These are phyloP conservation scores for Hydraecia micacea DNA, from an alignment of 2,888 invertebrate species.

Conservation along the genomic window DNA sequence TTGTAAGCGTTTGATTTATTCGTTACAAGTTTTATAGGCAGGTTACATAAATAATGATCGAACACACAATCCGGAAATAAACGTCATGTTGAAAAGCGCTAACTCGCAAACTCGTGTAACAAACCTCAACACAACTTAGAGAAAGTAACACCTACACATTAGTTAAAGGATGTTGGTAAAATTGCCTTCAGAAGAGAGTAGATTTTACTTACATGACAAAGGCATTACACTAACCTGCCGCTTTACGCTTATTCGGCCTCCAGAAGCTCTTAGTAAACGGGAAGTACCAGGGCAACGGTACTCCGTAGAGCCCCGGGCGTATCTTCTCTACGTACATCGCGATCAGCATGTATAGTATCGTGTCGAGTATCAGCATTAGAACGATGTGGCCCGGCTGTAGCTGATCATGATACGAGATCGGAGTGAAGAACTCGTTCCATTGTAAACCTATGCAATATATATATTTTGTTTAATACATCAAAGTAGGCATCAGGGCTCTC, in stretches of 20 bases:
- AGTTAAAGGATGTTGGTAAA: neutral
- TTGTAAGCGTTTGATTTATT: slow-evolving; percentile 22
- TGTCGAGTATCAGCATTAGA: slow-evolving; percentile 93
- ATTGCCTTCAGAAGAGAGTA: neutral
- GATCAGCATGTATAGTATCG: slow-evolving; percentile 93
- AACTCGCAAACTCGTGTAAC: neutral
- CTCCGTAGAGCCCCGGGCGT: slow-evolving; percentile 96
- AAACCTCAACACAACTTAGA: neutral
- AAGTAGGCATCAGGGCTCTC: neutral
- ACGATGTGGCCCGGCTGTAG: slow-evolving; percentile 93
- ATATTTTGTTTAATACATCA: no score
- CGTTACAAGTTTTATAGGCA: slow-evolving; percentile 8
- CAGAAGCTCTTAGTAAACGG: slow-evolving; percentile 92
- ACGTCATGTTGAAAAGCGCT: neutral
- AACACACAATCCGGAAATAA: slow-evolving; percentile 11
- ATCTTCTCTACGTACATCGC: slow-evolving; percentile 97
- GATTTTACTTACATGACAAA: neutral
- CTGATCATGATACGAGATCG: slow-evolving; percentile 93
- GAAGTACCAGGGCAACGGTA: slow-evolving; percentile 96
- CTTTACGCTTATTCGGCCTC: slow-evolving; percentile 81
- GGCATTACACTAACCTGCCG: slow-evolving; percentile 76
- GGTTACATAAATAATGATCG: neutral
- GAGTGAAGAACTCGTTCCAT: slow-evolving; percentile 91
- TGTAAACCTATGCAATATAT: slow-evolving; percentile 87
- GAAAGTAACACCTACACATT: neutral